phyloP scores from a whole-genome alignment of 2,797 vertebrate species.

The Phoebastria nigripes region DNA sequence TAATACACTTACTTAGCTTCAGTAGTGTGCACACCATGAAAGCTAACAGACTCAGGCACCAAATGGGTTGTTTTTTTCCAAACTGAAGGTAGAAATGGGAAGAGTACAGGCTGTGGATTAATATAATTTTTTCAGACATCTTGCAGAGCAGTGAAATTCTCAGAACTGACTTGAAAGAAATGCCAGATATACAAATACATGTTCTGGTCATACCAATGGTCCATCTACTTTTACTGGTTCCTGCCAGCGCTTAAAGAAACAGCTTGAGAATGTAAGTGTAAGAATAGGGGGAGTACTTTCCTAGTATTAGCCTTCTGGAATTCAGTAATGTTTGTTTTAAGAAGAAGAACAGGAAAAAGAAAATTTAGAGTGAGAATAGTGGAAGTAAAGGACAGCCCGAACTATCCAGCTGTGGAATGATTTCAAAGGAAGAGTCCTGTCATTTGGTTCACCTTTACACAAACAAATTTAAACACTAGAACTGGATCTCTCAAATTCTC shows the following conservation, averaged over 20 bases:
- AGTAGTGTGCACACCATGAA: neutral
- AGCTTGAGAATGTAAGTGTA: neutral
- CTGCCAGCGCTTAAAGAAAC: neutral
- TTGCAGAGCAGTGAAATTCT: neutral
- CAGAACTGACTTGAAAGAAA: neutral
- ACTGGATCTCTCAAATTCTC: neutral
- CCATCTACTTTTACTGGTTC: neutral
- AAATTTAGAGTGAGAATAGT: neutral
- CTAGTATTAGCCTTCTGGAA: neutral
- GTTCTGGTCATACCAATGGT: neutral
- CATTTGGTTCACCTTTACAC: neutral
- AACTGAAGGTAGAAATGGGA: neutral
- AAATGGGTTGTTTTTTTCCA: neutral
- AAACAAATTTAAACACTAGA: neutral
- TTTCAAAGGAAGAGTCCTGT: neutral
- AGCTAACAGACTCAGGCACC: neutral
- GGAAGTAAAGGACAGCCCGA: neutral
- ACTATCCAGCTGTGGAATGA: neutral
- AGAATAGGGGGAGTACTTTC: neutral
- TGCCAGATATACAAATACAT: neutral
- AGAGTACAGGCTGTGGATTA: neutral
- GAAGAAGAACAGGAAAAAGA: neutral
- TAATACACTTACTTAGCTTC: neutral
- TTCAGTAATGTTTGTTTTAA: constrained; percentile 26
- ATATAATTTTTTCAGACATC: neutral